Evolutionary conservation across 2,888 invertebrate species (phyloP), one percentile per base, ranked within the genome.

Genomic region (Mesopsocus fuscifrons): DNA sequence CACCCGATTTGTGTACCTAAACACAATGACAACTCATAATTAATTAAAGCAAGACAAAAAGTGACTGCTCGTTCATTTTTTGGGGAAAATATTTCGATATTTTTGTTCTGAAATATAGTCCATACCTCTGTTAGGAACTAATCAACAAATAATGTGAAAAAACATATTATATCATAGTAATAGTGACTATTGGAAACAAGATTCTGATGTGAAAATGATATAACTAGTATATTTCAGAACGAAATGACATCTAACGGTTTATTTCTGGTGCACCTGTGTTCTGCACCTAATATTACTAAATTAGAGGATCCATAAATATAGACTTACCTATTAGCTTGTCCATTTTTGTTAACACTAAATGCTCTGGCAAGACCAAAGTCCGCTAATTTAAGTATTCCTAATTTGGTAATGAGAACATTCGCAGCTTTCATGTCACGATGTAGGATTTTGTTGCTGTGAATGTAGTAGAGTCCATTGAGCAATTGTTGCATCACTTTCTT

Each of bases 401-500:
- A 82, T 58, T 92, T 92, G 0, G 95, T 95, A 45, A 98, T 89
- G 11, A 98, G 66, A 22, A 98, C 92, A 65, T 99, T 98, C 0
- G 97, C 97, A 6, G 98, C 92, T 64, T 98, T 98, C 95, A 98
- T 95, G 55, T 98, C 98, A 52, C 94, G 71, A 56, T 92, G 92
- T 1, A 92, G 60, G 49, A 89, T 88, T 72, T 91, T 92, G 59
- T 91, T 92, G 53, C 82, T 87, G 57, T 98, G 97, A 55, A 98
- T 94, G 55, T 91, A 95, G 63, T 89, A 94, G 2, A 98, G 67
- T 3, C 92, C 88, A 57, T 87, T 83, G 2, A 88, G 62, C 35
- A 88, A 60, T 54, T 85, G 84, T 57, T 84, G 80, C 71, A 85
- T 79, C 11, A 85, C 89, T 62, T 89, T 91, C 57, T 98, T 98